Conservation (phyloP, 1,140 invertebrate genomes). For the Drosophila seguyi region DNA sequence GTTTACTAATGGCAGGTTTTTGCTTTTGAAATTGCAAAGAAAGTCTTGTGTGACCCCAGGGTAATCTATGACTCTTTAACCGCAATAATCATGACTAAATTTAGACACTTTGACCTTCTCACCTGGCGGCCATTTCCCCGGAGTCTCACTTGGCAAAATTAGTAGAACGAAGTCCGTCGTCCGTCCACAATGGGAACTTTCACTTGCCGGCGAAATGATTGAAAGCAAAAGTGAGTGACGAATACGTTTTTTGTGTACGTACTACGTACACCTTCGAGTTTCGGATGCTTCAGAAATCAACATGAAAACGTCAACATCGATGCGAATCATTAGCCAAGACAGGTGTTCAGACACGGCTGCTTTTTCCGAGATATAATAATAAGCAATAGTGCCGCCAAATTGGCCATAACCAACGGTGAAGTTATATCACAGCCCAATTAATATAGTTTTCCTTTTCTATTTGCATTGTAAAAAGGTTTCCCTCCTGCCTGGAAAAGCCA, state of each 20-base stretch:
- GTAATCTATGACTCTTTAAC: slow-evolving; percentile 30
- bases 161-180: slow-evolving; percentile 54
- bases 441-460: slow-evolving; percentile 12
- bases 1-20: background rate
- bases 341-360: slow-evolving; percentile 32
- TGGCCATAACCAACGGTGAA: slow-evolving; percentile 48
- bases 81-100: slow-evolving; percentile 18
- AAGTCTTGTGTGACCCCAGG: slow-evolving; percentile 25
- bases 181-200: slow-evolving; percentile 58
- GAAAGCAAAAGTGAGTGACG: slow-evolving; percentile 72
- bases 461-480: background rate
- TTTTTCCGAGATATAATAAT: slow-evolving; percentile 9
- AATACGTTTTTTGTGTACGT: slow-evolving; percentile 52
- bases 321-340: slow-evolving; percentile 58
- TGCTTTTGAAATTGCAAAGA: background rate
- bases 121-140: background rate
- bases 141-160: slow-evolving; percentile 44
- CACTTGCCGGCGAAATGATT: slow-evolving; percentile 62
- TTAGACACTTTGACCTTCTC: slow-evolving; percentile 1
- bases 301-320: slow-evolving; percentile 28
- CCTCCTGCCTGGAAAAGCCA: slow-evolving; percentile 19
- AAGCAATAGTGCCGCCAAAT: slow-evolving; percentile 28
- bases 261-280: background rate
- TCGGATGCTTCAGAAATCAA: slow-evolving; percentile 29
- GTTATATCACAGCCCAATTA: slow-evolving; percentile 25